Evolutionary conservation across 2,888 invertebrate species (phyloP), one percentile per base, ranked within the genome.

Genomic region (Volucella inanis): DNA sequence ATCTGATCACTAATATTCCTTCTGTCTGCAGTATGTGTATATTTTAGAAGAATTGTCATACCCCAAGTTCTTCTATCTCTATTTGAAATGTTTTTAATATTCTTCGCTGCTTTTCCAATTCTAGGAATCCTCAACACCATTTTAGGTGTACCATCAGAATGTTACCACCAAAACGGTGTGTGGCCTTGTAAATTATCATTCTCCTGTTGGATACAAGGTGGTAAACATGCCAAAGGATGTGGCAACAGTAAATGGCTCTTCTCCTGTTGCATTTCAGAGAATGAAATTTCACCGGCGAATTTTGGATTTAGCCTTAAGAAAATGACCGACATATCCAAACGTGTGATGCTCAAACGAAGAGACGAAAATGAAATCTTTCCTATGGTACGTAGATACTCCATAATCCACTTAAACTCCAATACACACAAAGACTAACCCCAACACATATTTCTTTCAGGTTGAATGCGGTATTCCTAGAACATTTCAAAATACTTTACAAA

Each of bases 201-300:
- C 57, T 94, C 95, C 18, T 96, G 96, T 90, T 96, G 96, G 96
- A 92, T 96, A 87, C 94, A 94, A 41, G 96, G 96, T 0, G 96
- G 96, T 12, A 93, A 93, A 47, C 93, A 94, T 88, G 93, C 94
- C 49, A 92, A 94, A 38, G 95, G 95, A 22, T 95, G 95, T 87
- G 95, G 95, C 0, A 94, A 94, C 57, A 94, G 94, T 89, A 92
- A 93, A 80, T 95, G 95, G 95, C 92, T 96, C 57, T 94, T 96
- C 88, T 94, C 96, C 0, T 96, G 96, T 91, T 96, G 96, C 88
- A 92, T 94, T 54, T 92, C 92, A 8, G 90, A 92, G 41, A 85
- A 62, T 45, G 88, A 89, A 59, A 87, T 88, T 3, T 88, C 90
- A 10, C 89, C 91, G 3, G 87, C 89, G 6, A 88, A 90, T 77